Evolutionary conservation across 92 coral and sea anemone genomes (phyloP).

Genomic region (Actinernus sp.): DNA sequence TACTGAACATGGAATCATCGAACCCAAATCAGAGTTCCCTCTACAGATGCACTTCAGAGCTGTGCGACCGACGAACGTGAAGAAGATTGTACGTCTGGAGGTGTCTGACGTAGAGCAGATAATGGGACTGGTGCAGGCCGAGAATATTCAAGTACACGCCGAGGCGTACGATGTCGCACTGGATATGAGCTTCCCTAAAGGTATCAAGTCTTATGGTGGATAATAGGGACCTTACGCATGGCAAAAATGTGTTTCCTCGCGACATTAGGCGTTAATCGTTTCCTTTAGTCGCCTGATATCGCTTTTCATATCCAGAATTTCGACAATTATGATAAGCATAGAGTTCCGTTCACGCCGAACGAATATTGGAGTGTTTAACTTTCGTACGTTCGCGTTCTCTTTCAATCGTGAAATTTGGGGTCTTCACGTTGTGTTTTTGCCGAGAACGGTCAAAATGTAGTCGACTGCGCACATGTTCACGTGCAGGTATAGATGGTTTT

Average conservation of each 20-base stretch:
- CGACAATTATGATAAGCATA: too few relatives aligned
- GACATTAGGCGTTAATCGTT: too few relatives aligned
- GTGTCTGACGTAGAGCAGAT: conserved; percentile 99
- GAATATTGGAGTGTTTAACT: too few relatives aligned
- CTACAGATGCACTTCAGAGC: conserved; percentile 99
- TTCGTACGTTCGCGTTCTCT: too few relatives aligned
- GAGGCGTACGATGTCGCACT: conserved; percentile 98
- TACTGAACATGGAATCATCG: conserved; percentile 93
- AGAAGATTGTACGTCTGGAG: conserved; percentile 91
- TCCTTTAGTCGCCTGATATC: too few relatives aligned
- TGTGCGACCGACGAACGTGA: conserved; percentile 87
- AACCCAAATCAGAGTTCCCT: conserved; percentile 95
- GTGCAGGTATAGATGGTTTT: too few relatives aligned
- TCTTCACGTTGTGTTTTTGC: too few relatives aligned
- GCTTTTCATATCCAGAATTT: too few relatives aligned
- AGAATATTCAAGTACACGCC: conserved; percentile 94
- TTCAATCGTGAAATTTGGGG: too few relatives aligned
- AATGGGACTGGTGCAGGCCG: conserved; percentile 99
- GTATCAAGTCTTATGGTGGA: conserved; percentile 43
- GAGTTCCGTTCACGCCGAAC: too few relatives aligned
- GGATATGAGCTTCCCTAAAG: conserved; percentile 99
- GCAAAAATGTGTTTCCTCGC: not conserved
- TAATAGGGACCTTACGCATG: not conserved
- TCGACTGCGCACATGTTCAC: too few relatives aligned
- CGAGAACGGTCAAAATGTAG: too few relatives aligned